Base-by-base conservation (phyloP, 1,140 invertebrate genomes). In the Parapsyche elsis region DNA sequence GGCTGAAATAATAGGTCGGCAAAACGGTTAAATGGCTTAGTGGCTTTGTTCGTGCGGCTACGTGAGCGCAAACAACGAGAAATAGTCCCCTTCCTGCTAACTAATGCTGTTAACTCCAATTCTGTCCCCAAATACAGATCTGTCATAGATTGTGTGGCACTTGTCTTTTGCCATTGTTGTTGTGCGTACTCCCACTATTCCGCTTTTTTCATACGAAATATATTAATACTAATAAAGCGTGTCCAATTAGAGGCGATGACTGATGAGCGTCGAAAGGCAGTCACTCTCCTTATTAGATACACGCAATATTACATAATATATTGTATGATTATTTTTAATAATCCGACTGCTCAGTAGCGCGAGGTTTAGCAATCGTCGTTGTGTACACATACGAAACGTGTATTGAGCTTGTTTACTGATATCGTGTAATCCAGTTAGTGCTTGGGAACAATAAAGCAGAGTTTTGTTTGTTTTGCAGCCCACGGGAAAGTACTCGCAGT, bases 21-120 rank as follows among this genome's bases (percentile, higher is more conserved):
- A 46, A 64, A 77, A 77, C 49, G 16, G 75, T 64, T 77, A 77
- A 77, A 77, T 77, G 75, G 75, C 59, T 77, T 64, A 64, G 75
- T 61, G 75, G 75, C 75, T 77, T 77, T 77, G 75, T 61, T 61
- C n/a, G 49, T 38, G 30, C 30, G 30, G 30, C 30, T 38, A 38
- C 30, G 30, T 38, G 30, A 4, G 30, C 30, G 30, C 30, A 38
- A 38, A 38, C 30, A 38, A 38, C 74, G 10, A 16, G 45, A 19
- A 23, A 59, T 53, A 45, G 2, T 12, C 71, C 24, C 19, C n/a
- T 19, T 14, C 23, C 23, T 9, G 0, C 71, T 30, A 1, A 30
- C 71, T 75, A 75, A 75, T 75, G 71, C 71, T 44, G 71, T 75
- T 53, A 21, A 49, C 16, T 53, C 49, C 49, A 12, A 14, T 53